Evolutionary conservation across 2,888 invertebrate genomes (phyloP), one percentile per base, ranked within the genome.

Genomic region (Microctonus hyperodae): DNA sequence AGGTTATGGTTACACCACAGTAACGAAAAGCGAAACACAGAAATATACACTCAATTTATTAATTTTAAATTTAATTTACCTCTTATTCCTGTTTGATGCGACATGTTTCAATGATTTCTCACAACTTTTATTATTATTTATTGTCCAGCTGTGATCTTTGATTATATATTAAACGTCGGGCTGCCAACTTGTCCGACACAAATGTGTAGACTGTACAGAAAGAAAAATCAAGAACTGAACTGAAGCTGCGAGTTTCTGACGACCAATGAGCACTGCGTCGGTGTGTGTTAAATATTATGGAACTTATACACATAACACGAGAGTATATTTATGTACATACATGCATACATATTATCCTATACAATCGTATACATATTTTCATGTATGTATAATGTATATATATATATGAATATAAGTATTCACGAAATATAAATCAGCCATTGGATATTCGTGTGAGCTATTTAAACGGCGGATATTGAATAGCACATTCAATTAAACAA

Each of bases 21-120:
- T 13, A 16, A 2, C 6, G 20, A 9, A 5, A 1, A 3, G 44
- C n/a, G 1, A 44, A 44, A n/a, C 3, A 7, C 3, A n/a, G 1
- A 2, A 55, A 25, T 51, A n/a, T 44, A 4, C 10, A 28, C 50
- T 16, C n/a, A 55, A 28, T 28, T 13, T 28, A 7, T n/a, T 28
- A 28, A 28, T 16, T 11, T 13, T 28, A n/a, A 25, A 25, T 51
- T 9, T 7, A 55, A 48, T 60, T 69, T 64, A 94, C 94, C 93
- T 90, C 91, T 92, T 74, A 95, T 95, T 82, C 95, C 95, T 16
- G 95, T 95, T 88, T 95, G 95, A 83, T 95, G 95, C 81, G 95
- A 95, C 95, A 95, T 95, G 82, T 65, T 59, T 60, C 20, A 53
- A 4, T 40, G 11, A 33, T 23, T 20, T 33, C 3, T 11, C 20